phyloP scores from a whole-genome alignment of 1,140 invertebrate species.

The Sitodiplosis mosellana region DNA sequence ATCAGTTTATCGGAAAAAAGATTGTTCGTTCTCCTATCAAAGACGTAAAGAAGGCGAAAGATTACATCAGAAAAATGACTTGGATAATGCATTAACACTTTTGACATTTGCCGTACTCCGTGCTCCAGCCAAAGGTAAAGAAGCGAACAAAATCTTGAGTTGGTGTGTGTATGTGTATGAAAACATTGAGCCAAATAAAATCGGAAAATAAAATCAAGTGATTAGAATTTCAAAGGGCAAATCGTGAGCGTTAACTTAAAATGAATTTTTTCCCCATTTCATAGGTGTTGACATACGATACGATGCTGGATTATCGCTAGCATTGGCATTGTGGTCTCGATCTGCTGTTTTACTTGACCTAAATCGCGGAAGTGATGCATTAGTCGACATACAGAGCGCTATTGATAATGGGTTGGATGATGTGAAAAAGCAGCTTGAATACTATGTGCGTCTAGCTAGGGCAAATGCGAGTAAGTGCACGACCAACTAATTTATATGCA shows the following conservation, averaged over 20 bases:
- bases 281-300: constrained; percentile 28
- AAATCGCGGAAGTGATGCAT: constrained; percentile 30
- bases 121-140: constrained; percentile 33
- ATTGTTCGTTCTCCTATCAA: constrained; percentile 23
- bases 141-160: neutral
- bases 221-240: neutral
- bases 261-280: neutral
- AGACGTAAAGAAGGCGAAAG: constrained; percentile 27
- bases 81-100: constrained; percentile 32
- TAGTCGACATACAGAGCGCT: constrained; percentile 40
- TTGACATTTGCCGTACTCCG: constrained; percentile 42
- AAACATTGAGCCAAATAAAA: neutral
- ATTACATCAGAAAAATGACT: constrained; percentile 26
- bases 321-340: constrained; percentile 36
- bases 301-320: constrained; percentile 37
- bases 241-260: neutral
- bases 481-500: neutral
- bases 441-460: constrained; percentile 39
- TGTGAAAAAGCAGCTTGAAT: constrained; percentile 30
- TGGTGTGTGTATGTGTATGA: neutral
- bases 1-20: constrained; percentile 28
- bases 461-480: constrained; percentile 32
- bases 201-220: neutral
- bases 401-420: constrained; percentile 35
- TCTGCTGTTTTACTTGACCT: constrained; percentile 33